phyloP scores from a whole-genome alignment of 2,797 vertebrate species.

The Lemur catta region DNA sequence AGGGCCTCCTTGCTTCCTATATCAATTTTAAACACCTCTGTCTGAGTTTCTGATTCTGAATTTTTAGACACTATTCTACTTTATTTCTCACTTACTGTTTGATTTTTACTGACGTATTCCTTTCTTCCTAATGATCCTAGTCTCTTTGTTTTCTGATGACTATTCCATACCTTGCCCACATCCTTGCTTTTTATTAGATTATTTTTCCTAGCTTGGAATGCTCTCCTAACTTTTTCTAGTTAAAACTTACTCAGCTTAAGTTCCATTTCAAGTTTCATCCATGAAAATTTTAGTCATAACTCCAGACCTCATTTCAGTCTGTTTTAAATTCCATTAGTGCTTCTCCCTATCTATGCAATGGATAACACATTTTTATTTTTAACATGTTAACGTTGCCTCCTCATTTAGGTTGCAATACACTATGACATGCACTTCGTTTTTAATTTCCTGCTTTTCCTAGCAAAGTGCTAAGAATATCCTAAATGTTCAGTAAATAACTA shows the following conservation, averaged over 20 bases:
- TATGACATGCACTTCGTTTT: not conserved
- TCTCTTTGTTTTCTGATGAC: slow-evolving; percentile 52
- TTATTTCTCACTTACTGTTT: slow-evolving; percentile 36
- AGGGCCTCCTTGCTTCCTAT: not conserved
- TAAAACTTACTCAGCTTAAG: slow-evolving; percentile 45
- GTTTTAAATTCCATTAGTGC: not conserved
- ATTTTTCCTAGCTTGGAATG: slow-evolving; percentile 5
- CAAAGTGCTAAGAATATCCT: not conserved
- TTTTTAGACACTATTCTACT: not conserved
- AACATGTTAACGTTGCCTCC: not conserved
- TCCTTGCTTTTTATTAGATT: slow-evolving; percentile 36
- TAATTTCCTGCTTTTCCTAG: not conserved
- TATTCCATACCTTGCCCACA: slow-evolving; percentile 28
- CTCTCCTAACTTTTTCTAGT: slow-evolving; percentile 19
- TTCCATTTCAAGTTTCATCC: slow-evolving; percentile 53
- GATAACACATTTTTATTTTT: not conserved
- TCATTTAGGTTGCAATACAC: not conserved
- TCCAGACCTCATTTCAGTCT: not conserved
- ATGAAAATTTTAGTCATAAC: slow-evolving; percentile 49
- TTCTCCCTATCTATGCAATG: not conserved
- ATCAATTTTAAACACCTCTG: not conserved
- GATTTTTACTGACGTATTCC: not conserved
- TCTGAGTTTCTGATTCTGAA: not conserved
- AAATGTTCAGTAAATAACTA: slow-evolving; percentile 30
- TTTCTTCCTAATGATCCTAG: slow-evolving; percentile 20